Evolutionary conservation across 2,797 vertebrate species (phyloP).

Genomic region (Chromis chromis): DNA sequence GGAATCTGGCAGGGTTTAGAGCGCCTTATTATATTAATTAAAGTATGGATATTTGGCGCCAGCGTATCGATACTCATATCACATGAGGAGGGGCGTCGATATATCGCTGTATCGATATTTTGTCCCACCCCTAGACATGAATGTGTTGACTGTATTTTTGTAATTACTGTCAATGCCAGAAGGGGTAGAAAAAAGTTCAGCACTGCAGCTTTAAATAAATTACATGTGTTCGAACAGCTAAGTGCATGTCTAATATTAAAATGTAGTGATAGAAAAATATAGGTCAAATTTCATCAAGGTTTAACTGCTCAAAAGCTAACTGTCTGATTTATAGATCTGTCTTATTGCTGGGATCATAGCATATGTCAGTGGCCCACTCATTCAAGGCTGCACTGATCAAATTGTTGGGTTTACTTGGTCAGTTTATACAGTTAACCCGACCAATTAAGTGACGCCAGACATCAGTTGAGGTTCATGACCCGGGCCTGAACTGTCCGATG

Average conservation of each 20-base stretch:
- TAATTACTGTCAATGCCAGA: too few species aligned
- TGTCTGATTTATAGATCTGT: neutral
- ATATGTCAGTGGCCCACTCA: neutral
- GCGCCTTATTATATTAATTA: too few species aligned
- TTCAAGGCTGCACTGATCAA: neutral
- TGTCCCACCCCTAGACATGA: too few species aligned
- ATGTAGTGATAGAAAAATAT: neutral
- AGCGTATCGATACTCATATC: too few species aligned
- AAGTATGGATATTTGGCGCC: too few species aligned
- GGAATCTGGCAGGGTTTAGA: too few species aligned
- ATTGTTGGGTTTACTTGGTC: neutral
- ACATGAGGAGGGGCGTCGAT: too few species aligned
- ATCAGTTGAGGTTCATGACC: conserved; percentile 20
- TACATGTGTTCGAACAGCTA: neutral
- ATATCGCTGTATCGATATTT: too few species aligned
- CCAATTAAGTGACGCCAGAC: conserved; percentile 21
- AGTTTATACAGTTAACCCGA: conserved; percentile 8
- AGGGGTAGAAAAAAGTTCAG: too few species aligned
- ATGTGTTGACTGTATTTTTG: too few species aligned
- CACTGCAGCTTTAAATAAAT: neutral
- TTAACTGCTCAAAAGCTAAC: neutral
- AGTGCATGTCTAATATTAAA: too few species aligned
- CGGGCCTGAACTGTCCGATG: neutral
- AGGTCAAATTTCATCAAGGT: neutral
- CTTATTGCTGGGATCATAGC: neutral